These are phyloP conservation scores for Sycobia sp. DNA, from an alignment of 1,140 invertebrate species.

Conservation along the genomic window DNA sequence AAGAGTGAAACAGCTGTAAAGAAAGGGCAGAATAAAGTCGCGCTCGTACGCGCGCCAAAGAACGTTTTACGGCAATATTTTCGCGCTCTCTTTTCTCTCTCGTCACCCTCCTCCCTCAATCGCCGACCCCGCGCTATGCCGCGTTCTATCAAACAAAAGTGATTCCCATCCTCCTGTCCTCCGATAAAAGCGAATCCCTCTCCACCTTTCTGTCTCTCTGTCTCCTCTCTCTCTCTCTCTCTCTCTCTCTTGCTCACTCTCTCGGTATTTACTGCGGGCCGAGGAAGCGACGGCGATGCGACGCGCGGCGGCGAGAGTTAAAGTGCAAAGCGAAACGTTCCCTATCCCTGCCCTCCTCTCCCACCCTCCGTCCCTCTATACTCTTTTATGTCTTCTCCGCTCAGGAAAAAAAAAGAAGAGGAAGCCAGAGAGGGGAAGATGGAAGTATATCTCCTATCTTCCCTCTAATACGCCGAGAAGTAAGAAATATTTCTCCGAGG, in stretches of 20 bases:
- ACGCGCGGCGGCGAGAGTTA: background rate
- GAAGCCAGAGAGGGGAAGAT: background rate
- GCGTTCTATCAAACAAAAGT: conserved; percentile 23
- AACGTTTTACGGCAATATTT: conserved; percentile 27
- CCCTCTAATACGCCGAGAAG: background rate
- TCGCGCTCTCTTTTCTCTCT: too few relatives aligned
- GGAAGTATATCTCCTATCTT: background rate
- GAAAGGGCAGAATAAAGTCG: conserved; percentile 22
- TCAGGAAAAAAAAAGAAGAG: background rate
- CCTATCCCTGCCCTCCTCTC: background rate
- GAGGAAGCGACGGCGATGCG: background rate
- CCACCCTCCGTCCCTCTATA: background rate
- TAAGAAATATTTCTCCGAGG: background rate
- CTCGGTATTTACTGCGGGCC: conserved; percentile 28
- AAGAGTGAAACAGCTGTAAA: conserved; percentile 5
- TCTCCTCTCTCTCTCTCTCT: too few relatives aligned
- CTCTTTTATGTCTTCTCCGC: conserved; percentile 3
- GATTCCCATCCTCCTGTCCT: conserved; percentile 23
- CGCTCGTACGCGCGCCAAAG: background rate
- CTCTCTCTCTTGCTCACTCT: too few relatives aligned
- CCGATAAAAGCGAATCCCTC: conserved; percentile 21
- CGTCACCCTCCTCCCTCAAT: background rate
- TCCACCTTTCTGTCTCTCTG: too few relatives aligned
- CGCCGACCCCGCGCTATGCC: background rate
- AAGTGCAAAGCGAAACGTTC: conserved; percentile 29